Evolutionary conservation across 2,113 vertebrate genomes (phyloP).

Genomic region (Prochilodus magdalenae): DNA sequence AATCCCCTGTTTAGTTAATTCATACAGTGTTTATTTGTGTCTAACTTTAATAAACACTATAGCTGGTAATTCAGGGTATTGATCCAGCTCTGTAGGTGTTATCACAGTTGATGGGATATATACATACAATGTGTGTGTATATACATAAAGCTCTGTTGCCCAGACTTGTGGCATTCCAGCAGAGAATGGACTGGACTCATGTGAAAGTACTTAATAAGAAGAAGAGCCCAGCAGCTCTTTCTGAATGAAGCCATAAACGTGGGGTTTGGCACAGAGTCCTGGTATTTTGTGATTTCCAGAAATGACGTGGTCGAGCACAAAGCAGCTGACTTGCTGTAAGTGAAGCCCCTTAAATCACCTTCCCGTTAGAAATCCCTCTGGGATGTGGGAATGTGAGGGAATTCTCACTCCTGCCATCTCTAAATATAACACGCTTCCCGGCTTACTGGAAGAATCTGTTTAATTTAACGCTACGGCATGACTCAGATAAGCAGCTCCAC

Average conservation of each 20-base stretch:
- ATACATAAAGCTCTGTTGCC: background rate
- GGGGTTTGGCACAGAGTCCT: constrained; percentile 3
- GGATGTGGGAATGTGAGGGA: constrained; percentile 57
- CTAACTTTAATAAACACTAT: no score
- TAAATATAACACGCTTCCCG: constrained; percentile 62
- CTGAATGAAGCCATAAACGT: background rate
- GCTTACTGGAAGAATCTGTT: constrained; percentile 75
- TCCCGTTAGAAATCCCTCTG: constrained; percentile 52
- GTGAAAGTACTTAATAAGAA: background rate
- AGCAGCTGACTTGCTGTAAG: constrained; percentile 43
- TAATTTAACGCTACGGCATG: constrained; percentile 67
- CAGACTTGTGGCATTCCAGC: background rate
- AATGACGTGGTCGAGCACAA: constrained; percentile 33
- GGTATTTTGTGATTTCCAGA: constrained; percentile 32
- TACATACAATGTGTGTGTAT: no score
- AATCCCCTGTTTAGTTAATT: no score
- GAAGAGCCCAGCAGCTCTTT: background rate
- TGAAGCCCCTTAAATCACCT: constrained; percentile 48
- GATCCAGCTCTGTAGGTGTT: no score
- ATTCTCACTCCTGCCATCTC: constrained; percentile 50
- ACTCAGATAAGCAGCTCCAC: constrained; percentile 67
- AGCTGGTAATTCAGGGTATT: no score
- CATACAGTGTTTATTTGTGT: no score
- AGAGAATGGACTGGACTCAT: background rate
- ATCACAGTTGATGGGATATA: no score